Evolutionary conservation across 1,140 invertebrate species (phyloP).

Genomic region (Aleiodes sp.): DNA sequence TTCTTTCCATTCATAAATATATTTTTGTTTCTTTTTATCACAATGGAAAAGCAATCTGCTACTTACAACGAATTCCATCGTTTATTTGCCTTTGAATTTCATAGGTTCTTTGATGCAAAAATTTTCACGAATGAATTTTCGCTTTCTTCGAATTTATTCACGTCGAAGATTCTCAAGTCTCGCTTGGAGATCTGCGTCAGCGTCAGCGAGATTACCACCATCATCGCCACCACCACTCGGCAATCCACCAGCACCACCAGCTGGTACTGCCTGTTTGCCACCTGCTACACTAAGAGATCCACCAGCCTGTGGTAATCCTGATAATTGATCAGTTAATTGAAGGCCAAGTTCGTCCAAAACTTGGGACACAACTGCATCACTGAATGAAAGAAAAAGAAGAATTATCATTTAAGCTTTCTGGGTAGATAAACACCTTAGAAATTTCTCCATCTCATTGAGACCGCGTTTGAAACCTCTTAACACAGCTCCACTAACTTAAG

Average conservation of each 20-base stretch:
- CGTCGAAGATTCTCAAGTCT: slow-evolving; percentile 91
- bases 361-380: slow-evolving; percentile 90
- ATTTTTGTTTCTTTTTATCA: not conserved
- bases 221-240: slow-evolving; percentile 57
- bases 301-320: slow-evolving; percentile 80
- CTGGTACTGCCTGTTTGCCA: slow-evolving; percentile 68
- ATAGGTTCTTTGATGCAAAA: not conserved
- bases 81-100: not conserved
- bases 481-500: too few species aligned
- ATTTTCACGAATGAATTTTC: not conserved
- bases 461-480: too few species aligned
- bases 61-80: not conserved
- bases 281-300: slow-evolving; percentile 58
- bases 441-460: too few species aligned
- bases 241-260: slow-evolving; percentile 57
- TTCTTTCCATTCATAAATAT: too few species aligned
- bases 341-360: slow-evolving; percentile 97
- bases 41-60: not conserved
- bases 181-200: slow-evolving; percentile 95
- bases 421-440: not conserved
- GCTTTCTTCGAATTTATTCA: slow-evolving; percentile 83
- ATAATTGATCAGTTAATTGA: slow-evolving; percentile 89
- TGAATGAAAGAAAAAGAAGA: slow-evolving; percentile 57
- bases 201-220: slow-evolving; percentile 76
- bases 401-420: not conserved